Evolutionary conservation across 2,113 vertebrate species (phyloP).

Genomic region (Anolis carolinensis): DNA sequence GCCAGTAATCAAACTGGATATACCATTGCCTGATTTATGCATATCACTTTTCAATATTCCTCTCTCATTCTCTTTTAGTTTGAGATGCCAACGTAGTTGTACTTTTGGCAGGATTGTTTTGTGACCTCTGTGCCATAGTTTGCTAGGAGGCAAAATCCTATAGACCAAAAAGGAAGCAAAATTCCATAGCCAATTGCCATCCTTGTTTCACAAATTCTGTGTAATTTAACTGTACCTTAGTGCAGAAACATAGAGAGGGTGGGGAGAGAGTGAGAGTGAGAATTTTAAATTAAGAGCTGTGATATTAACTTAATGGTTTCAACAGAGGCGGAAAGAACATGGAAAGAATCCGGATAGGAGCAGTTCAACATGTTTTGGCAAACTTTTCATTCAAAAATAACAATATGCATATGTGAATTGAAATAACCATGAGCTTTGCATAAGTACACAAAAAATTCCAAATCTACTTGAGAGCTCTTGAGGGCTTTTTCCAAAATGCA

Average conservation of each 20-base stretch:
- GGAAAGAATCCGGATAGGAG: too few relatives aligned
- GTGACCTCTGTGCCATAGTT: slow-evolving; percentile 1
- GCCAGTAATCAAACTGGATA: slow-evolving; percentile 29
- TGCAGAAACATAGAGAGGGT: too few relatives aligned
- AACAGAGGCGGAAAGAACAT: too few relatives aligned
- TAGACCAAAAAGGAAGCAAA: background rate
- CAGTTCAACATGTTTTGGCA: too few relatives aligned
- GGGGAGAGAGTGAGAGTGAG: too few relatives aligned
- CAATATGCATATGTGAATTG: too few relatives aligned
- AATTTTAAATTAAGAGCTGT: slow-evolving; percentile 8
- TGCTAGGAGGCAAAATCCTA: background rate
- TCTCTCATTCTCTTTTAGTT: slow-evolving; percentile 40
- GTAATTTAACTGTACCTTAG: background rate
- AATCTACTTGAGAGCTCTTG: too few relatives aligned
- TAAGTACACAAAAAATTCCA: too few relatives aligned
- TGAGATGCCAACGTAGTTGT: slow-evolving; percentile 1
- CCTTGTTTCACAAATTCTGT: slow-evolving; percentile 25
- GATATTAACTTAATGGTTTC: background rate
- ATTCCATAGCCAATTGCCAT: slow-evolving; percentile 7
- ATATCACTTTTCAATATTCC: slow-evolving; percentile 46
- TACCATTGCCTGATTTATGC: slow-evolving; percentile 20
- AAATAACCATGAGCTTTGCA: too few relatives aligned
- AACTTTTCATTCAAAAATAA: too few relatives aligned
- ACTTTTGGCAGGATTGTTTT: slow-evolving; percentile 41
- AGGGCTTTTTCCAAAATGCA: too few relatives aligned